phyloP scores from a whole-genome alignment of 1,140 invertebrate species.

The Dreissena rostriformis region DNA sequence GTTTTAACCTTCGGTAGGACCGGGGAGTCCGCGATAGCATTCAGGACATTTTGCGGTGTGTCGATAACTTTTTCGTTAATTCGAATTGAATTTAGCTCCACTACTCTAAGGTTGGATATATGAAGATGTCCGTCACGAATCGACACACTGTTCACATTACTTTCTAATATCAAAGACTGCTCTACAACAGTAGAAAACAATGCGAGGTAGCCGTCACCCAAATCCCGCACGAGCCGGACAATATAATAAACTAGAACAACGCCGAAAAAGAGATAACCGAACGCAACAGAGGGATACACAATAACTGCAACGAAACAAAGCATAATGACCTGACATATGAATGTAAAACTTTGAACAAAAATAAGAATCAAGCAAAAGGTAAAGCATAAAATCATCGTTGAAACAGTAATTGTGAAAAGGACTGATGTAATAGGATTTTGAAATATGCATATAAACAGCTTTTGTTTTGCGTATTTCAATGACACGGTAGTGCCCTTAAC shows the following conservation, averaged over 20 bases:
- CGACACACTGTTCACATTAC: neutral
- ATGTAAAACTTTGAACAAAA: slow-evolving; percentile 17
- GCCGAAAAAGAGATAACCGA: slow-evolving; percentile 30
- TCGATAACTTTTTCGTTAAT: slow-evolving; percentile 12
- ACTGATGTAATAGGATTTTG: neutral
- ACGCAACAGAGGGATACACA: slow-evolving; percentile 26
- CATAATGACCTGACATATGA: slow-evolving; percentile 3
- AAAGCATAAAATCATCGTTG: neutral
- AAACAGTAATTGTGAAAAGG: neutral
- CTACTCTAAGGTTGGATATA: neutral
- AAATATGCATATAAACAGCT: neutral
- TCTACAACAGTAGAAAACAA: slow-evolving; percentile 16
- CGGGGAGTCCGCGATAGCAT: neutral
- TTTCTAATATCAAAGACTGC: neutral
- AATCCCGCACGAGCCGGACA: slow-evolving; percentile 7
- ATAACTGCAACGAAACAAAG: slow-evolving; percentile 27
- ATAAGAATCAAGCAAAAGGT: neutral
- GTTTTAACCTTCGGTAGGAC: neutral
- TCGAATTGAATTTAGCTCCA: neutral
- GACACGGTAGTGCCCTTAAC: neutral
- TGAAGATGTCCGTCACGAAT: neutral
- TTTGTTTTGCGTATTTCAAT: neutral
- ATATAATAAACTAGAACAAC: slow-evolving; percentile 15
- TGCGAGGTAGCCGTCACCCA: slow-evolving; percentile 16
- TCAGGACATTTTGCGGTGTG: neutral